Evolutionary conservation across 2,797 vertebrate genomes (phyloP).

Genomic region (Hoplostethus mediterraneus): DNA sequence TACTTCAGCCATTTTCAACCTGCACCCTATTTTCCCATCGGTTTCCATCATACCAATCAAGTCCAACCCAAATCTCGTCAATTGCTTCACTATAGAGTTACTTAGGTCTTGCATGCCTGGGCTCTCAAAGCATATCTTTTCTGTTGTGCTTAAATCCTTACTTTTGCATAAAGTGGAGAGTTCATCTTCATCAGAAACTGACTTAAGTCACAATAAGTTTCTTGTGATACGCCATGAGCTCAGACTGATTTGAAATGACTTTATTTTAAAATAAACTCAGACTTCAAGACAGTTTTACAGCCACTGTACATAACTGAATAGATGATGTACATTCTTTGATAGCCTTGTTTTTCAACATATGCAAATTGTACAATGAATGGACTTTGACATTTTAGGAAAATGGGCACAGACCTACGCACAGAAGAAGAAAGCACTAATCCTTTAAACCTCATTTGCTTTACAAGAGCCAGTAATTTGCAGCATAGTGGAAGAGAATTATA

Average conservation of each 20-base stretch:
- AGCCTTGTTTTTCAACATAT: not conserved
- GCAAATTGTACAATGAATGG: not conserved
- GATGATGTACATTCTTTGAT: not conserved
- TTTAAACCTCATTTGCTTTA: slow-evolving; percentile 2
- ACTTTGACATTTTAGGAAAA: slow-evolving; percentile 1
- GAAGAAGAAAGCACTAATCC: not conserved
- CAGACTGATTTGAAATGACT: slow-evolving; percentile 1
- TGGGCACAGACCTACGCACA: not conserved
- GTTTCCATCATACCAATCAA: no score
- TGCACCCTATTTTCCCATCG: no score
- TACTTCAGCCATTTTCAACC: no score
- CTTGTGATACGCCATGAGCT: not conserved
- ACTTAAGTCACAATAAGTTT: not conserved
- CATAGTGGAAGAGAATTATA: not conserved
- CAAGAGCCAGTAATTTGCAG: slow-evolving; percentile 7
- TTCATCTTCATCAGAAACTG: slow-evolving; percentile 7
- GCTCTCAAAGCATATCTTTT: no score
- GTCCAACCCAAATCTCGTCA: no score
- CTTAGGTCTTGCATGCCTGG: no score
- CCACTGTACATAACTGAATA: not conserved
- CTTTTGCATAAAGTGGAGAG: slow-evolving; percentile 7
- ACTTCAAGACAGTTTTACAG: not conserved
- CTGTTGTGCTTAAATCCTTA: slow-evolving; percentile 8
- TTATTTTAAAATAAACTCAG: not conserved
- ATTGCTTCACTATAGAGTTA: no score